Evolutionary conservation across 2,797 vertebrate genomes (phyloP).

Genomic region (Craterocephalus amniculus): DNA sequence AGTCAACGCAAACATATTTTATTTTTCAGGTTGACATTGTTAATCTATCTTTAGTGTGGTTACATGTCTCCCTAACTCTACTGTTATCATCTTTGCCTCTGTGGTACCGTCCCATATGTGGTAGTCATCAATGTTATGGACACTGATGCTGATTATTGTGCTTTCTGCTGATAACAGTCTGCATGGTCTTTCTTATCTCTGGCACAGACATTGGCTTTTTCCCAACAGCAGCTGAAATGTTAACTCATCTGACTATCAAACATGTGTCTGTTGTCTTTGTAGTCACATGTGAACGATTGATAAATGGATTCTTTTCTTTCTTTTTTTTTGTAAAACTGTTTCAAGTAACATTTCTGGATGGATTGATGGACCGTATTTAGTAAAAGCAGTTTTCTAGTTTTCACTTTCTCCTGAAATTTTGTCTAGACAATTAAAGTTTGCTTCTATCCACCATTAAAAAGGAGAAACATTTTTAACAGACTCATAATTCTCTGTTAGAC

Average conservation of each 20-base stretch:
- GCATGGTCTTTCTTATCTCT: neutral
- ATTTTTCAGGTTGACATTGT: neutral
- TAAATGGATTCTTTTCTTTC: too few relatives aligned
- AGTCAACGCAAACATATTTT: too few relatives aligned
- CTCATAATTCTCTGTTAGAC: neutral
- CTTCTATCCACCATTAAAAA: neutral
- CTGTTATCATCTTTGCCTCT: too few relatives aligned
- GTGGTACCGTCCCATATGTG: neutral
- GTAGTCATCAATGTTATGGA: neutral
- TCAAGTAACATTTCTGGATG: too few relatives aligned
- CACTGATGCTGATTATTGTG: neutral
- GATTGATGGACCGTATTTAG: too few relatives aligned
- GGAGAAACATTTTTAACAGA: too few relatives aligned
- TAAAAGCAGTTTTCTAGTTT: too few relatives aligned
- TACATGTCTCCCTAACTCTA: too few relatives aligned
- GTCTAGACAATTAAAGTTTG: neutral
- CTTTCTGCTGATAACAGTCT: neutral
- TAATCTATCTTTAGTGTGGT: neutral
- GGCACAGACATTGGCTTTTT: neutral
- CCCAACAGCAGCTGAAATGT: neutral
- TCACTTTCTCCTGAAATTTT: neutral
- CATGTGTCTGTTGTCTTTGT: too few relatives aligned
- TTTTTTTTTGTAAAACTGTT: too few relatives aligned
- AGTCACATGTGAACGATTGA: too few relatives aligned
- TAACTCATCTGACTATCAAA: neutral